Evolutionary conservation across 92 coral and sea anemone genomes (phyloP).

Genomic region (Actinostola sp.): DNA sequence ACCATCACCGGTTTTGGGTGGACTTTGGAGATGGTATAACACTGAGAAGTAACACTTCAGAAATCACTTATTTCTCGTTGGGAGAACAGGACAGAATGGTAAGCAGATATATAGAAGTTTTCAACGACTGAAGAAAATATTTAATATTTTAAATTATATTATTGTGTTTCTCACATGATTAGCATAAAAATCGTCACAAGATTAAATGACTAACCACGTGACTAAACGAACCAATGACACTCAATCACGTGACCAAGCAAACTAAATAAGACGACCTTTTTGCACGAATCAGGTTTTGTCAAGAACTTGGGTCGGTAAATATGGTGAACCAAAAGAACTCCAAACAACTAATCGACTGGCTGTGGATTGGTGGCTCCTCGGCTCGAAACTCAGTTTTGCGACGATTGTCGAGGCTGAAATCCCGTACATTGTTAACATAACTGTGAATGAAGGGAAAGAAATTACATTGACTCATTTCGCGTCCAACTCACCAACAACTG

Average conservation of each 20-base stretch:
- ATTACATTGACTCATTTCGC: slow-evolving; percentile 9
- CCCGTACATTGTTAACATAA: slow-evolving; percentile 14
- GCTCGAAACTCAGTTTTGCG: slow-evolving; percentile 18
- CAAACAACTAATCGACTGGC: slow-evolving; percentile 7
- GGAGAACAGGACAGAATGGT: background rate
- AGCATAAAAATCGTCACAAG: background rate
- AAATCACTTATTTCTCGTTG: background rate
- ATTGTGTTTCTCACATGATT: background rate
- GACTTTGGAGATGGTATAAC: slow-evolving; percentile 15
- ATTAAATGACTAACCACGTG: no score
- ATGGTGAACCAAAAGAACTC: slow-evolving; percentile 47
- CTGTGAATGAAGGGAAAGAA: slow-evolving; percentile 46
- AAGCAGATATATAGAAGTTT: background rate
- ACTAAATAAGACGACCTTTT: background rate
- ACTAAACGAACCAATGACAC: no score
- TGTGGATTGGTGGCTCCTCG: slow-evolving; percentile 21
- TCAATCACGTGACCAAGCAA: no score
- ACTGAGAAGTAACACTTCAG: slow-evolving; percentile 10
- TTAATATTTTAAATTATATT: background rate
- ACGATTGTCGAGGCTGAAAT: slow-evolving; percentile 44
- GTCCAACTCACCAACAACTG: background rate
- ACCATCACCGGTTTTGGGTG: slow-evolving; percentile 7
- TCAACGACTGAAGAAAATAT: background rate
- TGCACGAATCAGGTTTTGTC: slow-evolving; percentile 39
- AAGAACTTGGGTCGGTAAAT: slow-evolving; percentile 50